Evolutionary conservation across 2,797 vertebrate genomes (phyloP).

Genomic region (Sebastiscus tertius): DNA sequence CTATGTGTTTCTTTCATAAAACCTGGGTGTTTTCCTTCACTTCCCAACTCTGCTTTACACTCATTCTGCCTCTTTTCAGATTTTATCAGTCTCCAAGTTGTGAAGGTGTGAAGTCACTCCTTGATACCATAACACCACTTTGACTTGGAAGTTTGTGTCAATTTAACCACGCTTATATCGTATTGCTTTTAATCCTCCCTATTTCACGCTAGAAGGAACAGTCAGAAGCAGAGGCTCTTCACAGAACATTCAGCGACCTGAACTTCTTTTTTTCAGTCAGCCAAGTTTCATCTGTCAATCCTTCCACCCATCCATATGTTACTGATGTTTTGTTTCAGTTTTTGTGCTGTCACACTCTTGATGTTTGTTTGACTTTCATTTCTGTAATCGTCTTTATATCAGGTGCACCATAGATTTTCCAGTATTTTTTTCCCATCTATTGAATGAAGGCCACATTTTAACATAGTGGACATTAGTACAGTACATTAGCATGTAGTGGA

Average conservation of each 20-base stretch:
- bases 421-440: not conserved
- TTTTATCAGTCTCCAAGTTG: not conserved
- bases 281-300: not conserved
- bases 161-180: conserved; percentile 1
- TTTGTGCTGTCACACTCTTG: not conserved
- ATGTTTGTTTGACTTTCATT: not conserved
- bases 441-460: not conserved
- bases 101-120: not conserved
- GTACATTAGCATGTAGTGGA: not conserved
- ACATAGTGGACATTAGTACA: not conserved
- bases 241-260: not conserved
- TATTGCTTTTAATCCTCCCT: conserved; percentile 25
- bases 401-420: not conserved
- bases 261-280: not conserved
- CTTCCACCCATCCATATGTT: not conserved
- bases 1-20: not conserved
- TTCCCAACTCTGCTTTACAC: not conserved
- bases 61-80: not conserved
- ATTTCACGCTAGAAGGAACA: conserved; percentile 32
- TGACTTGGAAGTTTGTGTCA: conserved; percentile 17
- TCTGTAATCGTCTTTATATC: not conserved
- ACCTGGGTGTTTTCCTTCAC: not conserved
- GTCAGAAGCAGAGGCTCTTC: not conserved
- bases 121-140: conserved; percentile 7
- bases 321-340: not conserved